phyloP scores from a whole-genome alignment of 2,888 invertebrate species.

The Aporophyla nigra region DNA sequence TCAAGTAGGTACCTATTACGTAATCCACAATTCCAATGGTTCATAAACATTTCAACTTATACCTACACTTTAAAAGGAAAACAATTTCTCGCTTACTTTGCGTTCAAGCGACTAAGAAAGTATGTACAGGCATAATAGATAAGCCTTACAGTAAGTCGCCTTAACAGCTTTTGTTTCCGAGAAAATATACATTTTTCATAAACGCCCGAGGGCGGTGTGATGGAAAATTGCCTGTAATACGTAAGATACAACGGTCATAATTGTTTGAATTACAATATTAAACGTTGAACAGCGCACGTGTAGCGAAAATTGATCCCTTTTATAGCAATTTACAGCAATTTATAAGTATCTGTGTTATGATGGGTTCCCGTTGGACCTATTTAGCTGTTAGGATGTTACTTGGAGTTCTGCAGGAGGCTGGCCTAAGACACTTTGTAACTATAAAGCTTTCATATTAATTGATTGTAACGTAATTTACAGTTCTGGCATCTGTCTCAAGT shows the following conservation, averaged over 20 bases:
- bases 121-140: constrained; percentile 84
- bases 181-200: constrained; percentile 86
- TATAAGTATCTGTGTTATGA: constrained; percentile 71
- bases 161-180: constrained; percentile 86
- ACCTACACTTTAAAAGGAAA: constrained; percentile 79
- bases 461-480: background rate
- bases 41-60: constrained; percentile 77
- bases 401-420: background rate
- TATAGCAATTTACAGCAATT: constrained; percentile 76
- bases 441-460: background rate
- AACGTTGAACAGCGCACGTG: constrained; percentile 65
- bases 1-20: constrained; percentile 18
- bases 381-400: constrained; percentile 19
- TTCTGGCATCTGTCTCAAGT: background rate
- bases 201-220: constrained; percentile 70
- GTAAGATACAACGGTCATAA: constrained; percentile 77
- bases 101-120: constrained; percentile 82
- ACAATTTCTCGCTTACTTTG: constrained; percentile 88
- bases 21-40: constrained; percentile 64
- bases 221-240: constrained; percentile 82
- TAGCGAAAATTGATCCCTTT: constrained; percentile 80
- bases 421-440: background rate
- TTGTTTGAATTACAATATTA: constrained; percentile 76
- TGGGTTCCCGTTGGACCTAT: constrained; percentile 59
- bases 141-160: constrained; percentile 83